Conservation (phyloP, 92 coral and sea anemone genomes). For the Hydrozoanthus gracilis region DNA sequence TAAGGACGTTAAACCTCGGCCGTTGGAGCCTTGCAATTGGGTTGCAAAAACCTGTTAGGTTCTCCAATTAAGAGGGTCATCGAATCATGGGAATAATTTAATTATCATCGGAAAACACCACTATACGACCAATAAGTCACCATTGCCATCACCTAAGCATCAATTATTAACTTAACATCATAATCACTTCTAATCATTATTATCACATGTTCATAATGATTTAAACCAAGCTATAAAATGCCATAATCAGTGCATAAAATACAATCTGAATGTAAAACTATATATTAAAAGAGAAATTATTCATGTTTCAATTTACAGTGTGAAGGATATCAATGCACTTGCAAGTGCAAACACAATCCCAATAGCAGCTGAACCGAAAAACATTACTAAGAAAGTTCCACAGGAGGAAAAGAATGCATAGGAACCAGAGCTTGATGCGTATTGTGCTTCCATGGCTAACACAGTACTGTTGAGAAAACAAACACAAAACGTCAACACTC, state of each 20-base stretch:
- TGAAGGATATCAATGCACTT: constrained; percentile 97
- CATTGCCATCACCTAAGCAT: background rate
- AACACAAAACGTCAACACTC: no score
- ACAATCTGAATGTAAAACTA: background rate
- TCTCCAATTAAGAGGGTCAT: no score
- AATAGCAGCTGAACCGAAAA: constrained; percentile 93
- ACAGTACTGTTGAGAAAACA: constrained; percentile 65
- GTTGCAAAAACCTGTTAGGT: no score
- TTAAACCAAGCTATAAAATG: no score
- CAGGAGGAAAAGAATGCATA: constrained; percentile 88
- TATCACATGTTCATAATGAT: background rate
- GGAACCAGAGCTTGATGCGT: constrained; percentile 76
- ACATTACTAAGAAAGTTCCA: constrained; percentile 93
- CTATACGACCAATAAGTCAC: background rate
- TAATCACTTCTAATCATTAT: background rate
- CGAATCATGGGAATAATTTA: background rate
- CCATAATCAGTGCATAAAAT: background rate
- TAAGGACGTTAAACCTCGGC: no score
- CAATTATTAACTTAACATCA: background rate
- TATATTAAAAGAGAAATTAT: background rate
- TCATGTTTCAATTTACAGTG: background rate
- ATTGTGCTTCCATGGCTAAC: constrained; percentile 75
- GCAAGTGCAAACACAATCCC: constrained; percentile 92
- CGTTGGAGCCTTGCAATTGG: no score
- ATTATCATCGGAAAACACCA: background rate